Evolutionary conservation across 2,113 vertebrate species (phyloP).

Genomic region (Choloepus hoffmanni): DNA sequence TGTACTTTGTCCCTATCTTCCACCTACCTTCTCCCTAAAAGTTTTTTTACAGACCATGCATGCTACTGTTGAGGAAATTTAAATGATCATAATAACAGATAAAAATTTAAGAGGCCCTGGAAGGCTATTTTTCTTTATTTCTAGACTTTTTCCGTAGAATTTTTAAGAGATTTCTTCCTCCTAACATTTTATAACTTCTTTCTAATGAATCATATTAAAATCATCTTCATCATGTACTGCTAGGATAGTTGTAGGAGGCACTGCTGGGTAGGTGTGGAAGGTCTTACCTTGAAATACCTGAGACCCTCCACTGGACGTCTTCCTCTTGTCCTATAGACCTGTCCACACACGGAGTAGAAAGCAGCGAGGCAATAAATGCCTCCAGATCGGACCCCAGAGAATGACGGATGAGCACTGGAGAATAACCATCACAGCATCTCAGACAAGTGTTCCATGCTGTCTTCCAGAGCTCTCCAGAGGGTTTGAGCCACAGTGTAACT

Average conservation of each 20-base stretch:
- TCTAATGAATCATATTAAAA: background rate
- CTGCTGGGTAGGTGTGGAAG: fast-evolving
- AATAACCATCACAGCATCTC: background rate
- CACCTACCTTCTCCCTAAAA: background rate
- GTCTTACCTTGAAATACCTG: background rate
- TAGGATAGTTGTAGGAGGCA: background rate
- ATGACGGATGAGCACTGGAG: background rate
- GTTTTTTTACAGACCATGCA: background rate
- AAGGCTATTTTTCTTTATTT: slow-evolving; percentile 40
- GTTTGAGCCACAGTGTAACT: background rate
- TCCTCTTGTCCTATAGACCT: background rate
- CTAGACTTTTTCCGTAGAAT: slow-evolving; percentile 56
- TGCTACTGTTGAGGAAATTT: background rate
- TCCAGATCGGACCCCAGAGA: background rate
- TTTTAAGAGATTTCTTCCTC: background rate
- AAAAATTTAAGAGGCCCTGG: slow-evolving; percentile 41
- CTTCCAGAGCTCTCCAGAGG: background rate
- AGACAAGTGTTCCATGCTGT: background rate
- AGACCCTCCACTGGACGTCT: background rate
- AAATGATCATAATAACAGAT: background rate
- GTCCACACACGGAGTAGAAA: background rate
- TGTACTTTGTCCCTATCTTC: background rate
- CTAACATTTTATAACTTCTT: background rate
- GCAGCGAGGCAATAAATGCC: background rate
- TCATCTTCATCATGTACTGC: background rate